phyloP scores from a whole-genome alignment of 2,888 invertebrate genomes.

The Drosophila atroscutellata region DNA sequence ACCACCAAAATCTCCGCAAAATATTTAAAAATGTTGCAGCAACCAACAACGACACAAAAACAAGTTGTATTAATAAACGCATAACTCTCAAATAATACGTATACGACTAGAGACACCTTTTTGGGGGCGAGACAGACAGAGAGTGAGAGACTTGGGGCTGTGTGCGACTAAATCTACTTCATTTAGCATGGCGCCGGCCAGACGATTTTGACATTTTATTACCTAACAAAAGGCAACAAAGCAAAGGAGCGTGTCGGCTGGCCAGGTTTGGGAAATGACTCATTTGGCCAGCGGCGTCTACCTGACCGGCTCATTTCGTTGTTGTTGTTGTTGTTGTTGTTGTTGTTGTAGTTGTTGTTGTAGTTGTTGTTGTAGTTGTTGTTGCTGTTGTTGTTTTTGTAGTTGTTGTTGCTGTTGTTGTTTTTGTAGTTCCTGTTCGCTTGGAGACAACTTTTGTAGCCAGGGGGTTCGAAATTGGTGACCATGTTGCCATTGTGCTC shows the following conservation, averaged over 20 bases:
- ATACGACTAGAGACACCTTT: slow-evolving; percentile 34
- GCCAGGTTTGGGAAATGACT: slow-evolving; percentile 50
- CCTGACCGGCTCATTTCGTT: slow-evolving; percentile 52
- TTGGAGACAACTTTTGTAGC: slow-evolving; percentile 20
- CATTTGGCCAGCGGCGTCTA: slow-evolving; percentile 56
- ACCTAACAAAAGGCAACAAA: slow-evolving; percentile 62
- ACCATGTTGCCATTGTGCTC: slow-evolving; percentile 25
- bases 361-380: slow-evolving; percentile 49
- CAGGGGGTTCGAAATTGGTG: slow-evolving; percentile 26
- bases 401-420: slow-evolving; percentile 44
- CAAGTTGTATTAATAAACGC: slow-evolving; percentile 50
- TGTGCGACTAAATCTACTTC: slow-evolving; percentile 57
- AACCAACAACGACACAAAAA: slow-evolving; percentile 33
- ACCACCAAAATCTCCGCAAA: slow-evolving; percentile 42
- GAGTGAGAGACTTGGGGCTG: neutral
- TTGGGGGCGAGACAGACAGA: neutral
- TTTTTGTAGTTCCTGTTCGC: slow-evolving; percentile 26
- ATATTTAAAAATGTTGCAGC: slow-evolving; percentile 59
- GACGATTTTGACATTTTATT: slow-evolving; percentile 80
- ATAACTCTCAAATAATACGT: slow-evolving; percentile 36
- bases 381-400: slow-evolving; percentile 9
- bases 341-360: too few relatives aligned
- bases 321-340: slow-evolving; percentile 20
- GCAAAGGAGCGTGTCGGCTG: neutral
- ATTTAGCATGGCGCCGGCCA: slow-evolving; percentile 77